These are phyloP conservation scores for Sebastes schlegelii DNA, from an alignment of 2,113 vertebrate genomes.

Conservation along the genomic window DNA sequence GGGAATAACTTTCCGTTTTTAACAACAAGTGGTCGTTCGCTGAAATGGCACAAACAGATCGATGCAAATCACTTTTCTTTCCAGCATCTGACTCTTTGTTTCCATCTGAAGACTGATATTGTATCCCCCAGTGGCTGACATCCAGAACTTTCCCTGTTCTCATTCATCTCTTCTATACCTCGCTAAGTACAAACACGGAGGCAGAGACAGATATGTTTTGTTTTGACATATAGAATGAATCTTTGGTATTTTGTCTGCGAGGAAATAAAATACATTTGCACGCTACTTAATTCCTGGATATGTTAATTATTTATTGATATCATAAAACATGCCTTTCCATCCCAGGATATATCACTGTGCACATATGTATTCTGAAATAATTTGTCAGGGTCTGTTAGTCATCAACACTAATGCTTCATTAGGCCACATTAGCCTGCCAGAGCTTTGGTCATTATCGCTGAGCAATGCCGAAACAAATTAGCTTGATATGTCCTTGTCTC, in stretches of 20 bases:
- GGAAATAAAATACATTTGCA: slow-evolving; percentile 2
- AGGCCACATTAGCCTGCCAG: background rate
- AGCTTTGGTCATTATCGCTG: background rate
- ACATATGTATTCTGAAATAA: background rate
- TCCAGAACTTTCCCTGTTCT: slow-evolving; percentile 1
- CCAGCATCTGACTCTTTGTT: slow-evolving; percentile 34
- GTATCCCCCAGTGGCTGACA: background rate
- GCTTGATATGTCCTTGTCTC: background rate
- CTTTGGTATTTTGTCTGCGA: background rate
- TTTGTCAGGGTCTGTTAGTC: background rate
- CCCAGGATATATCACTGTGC: background rate
- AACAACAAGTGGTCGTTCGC: background rate
- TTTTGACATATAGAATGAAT: background rate
- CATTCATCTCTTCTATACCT: background rate
- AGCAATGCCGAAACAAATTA: background rate
- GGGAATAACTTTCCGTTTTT: slow-evolving; percentile 52
- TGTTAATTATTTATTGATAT: background rate
- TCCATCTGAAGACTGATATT: slow-evolving; percentile 28
- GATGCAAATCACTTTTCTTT: slow-evolving; percentile 51
- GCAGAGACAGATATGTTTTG: background rate
- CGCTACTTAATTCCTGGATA: background rate
- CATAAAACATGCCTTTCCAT: background rate
- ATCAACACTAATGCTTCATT: slow-evolving; percentile 6
- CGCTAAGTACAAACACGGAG: background rate
- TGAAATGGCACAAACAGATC: slow-evolving; percentile 65